Conservation (phyloP, 2,888 invertebrate species). For the Geotrupes spiniger region DNA sequence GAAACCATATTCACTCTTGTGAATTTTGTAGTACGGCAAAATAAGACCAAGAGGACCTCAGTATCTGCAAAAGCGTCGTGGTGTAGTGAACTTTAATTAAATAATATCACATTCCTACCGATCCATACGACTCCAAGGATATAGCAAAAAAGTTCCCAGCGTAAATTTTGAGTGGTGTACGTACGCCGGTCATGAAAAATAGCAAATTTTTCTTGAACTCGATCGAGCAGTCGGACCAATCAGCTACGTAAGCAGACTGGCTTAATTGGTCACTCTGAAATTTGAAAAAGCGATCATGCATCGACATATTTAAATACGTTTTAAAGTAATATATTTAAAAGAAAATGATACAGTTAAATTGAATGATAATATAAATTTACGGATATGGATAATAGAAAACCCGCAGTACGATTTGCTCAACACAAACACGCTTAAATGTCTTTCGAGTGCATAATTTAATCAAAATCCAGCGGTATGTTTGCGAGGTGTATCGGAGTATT, state of each 20-base stretch:
- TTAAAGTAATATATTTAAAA: too few relatives aligned
- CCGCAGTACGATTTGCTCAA: too few relatives aligned
- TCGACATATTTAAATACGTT: too few relatives aligned
- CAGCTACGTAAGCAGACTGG: constrained; percentile 49
- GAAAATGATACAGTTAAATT: too few relatives aligned
- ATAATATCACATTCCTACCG: constrained; percentile 44
- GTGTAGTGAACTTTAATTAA: neutral
- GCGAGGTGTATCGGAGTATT: too few relatives aligned
- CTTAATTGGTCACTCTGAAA: constrained; percentile 51
- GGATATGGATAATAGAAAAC: too few relatives aligned
- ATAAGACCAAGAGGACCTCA: constrained; percentile 57
- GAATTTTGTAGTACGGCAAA: constrained; percentile 48
- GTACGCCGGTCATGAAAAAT: constrained; percentile 52
- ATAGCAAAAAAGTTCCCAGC: constrained; percentile 54
- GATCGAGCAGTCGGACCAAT: constrained; percentile 44
- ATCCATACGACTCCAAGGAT: constrained; percentile 54
- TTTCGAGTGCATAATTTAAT: too few relatives aligned
- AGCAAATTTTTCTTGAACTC: constrained; percentile 49
- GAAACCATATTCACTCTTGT: too few relatives aligned
- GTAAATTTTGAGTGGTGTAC: constrained; percentile 52
- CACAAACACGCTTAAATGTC: too few relatives aligned
- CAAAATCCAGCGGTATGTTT: too few relatives aligned
- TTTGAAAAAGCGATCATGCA: neutral
- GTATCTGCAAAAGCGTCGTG: constrained; percentile 50
- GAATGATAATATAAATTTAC: too few relatives aligned